Conservation (phyloP, 2,797 vertebrate species). For the Mallotus villosus region DNA sequence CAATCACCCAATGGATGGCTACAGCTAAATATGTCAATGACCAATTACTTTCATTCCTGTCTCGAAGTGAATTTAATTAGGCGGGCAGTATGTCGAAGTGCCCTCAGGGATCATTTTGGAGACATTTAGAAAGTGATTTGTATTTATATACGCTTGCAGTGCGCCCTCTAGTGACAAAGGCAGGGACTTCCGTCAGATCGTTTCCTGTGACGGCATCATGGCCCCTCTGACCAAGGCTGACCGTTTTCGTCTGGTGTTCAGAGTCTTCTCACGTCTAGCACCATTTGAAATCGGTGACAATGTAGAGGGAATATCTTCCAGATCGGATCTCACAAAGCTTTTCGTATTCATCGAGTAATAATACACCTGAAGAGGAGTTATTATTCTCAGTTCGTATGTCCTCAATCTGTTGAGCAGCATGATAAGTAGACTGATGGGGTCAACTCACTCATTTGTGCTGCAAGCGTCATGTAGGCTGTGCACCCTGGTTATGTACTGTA, state of each 20-base stretch:
- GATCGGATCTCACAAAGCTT: neutral
- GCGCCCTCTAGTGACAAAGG: neutral
- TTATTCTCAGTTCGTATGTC: neutral
- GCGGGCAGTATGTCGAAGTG: no score
- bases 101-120: neutral
- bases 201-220: neutral
- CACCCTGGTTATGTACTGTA: no score
- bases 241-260: conserved; percentile 99
- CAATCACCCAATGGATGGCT: conserved; percentile 14
- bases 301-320: conserved; percentile 80
- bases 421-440: no score
- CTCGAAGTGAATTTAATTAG: neutral
- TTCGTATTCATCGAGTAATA: neutral
- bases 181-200: neutral
- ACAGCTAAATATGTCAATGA: neutral
- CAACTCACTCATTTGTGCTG: no score
- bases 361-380: neutral
- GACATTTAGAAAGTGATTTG: neutral
- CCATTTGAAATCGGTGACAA: conserved; percentile 99
- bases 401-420: neutral
- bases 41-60: neutral
- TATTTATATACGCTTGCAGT: neutral
- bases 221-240: conserved; percentile 88
- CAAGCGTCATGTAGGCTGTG: no score
- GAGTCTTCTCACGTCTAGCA: conserved; percentile 97